These are phyloP conservation scores for Hirtodrosophila histrioides DNA, from an alignment of 2,888 invertebrate genomes.

Conservation along the genomic window DNA sequence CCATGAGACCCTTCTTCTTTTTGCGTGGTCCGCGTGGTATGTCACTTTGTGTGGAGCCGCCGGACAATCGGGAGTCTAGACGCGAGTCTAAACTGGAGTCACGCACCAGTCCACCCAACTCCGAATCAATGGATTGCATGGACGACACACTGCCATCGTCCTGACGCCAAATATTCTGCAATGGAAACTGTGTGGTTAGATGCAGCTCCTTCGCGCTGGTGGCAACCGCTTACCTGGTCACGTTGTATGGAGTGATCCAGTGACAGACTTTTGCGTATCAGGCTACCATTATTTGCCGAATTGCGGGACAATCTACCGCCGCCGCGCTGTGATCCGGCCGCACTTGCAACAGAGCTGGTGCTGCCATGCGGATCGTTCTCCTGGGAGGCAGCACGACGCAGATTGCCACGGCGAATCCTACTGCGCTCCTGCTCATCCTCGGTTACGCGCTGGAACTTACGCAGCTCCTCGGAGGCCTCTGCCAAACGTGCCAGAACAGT, in stretches of 20 bases:
- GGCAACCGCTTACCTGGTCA: conserved; percentile 82
- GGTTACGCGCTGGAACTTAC: conserved; percentile 85
- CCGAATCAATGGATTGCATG: conserved; percentile 90
- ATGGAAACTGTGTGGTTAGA: not conserved
- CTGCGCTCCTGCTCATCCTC: conserved; percentile 86
- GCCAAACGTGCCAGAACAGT: conserved; percentile 87
- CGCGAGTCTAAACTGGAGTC: conserved; percentile 87
- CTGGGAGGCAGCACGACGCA: conserved; percentile 86
- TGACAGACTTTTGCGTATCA: conserved; percentile 89
- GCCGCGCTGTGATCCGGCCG: conserved; percentile 81
- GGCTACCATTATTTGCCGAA: conserved; percentile 85
- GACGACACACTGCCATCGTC: conserved; percentile 94
- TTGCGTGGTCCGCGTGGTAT: conserved; percentile 88
- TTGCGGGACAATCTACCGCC: conserved; percentile 79
- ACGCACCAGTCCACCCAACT: conserved; percentile 88
- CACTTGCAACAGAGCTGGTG: conserved; percentile 80
- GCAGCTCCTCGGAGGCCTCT: conserved; percentile 89
- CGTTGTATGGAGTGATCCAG: conserved; percentile 87
- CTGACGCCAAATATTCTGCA: conserved; percentile 91
- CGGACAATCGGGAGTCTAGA: conserved; percentile 92
- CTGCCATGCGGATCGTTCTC: conserved; percentile 87
- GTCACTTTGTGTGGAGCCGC: conserved; percentile 94
- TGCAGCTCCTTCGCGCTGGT: too few species aligned
- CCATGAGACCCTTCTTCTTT: conserved; percentile 92
- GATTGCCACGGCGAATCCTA: conserved; percentile 83